Base-by-base conservation (phyloP, 35 echinoderm and acorn worm genomes). In the Antedon bifida region DNA sequence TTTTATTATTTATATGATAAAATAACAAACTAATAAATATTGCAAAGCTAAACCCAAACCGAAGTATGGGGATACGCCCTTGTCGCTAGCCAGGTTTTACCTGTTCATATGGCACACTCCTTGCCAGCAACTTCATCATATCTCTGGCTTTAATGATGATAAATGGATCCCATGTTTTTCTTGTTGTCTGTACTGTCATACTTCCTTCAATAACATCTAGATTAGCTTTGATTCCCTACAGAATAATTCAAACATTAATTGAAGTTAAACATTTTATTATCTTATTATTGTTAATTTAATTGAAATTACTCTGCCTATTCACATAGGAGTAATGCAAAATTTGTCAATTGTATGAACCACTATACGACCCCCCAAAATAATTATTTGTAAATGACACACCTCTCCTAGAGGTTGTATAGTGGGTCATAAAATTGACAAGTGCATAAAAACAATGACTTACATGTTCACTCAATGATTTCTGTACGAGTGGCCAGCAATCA, bases 21-120 rank as follows among this genome's bases (percentile, higher is more conserved):
- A n/a, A n/a, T n/a, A n/a, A n/a, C n/a, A n/a, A n/a, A n/a, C n/a
- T n/a, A n/a, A n/a, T n/a, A n/a, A n/a, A n/a, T n/a, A n/a, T n/a
- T n/a, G n/a, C n/a, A n/a, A n/a, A n/a, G n/a, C n/a, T n/a, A n/a
- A n/a, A n/a, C n/a, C n/a, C n/a, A n/a, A n/a, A n/a, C n/a, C n/a
- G n/a, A n/a, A n/a, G n/a, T n/a, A n/a, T n/a, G n/a, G n/a, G n/a
- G n/a, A n/a, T n/a, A n/a, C n/a, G n/a, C n/a, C n/a, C n/a, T n/a
- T n/a, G n/a, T n/a, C n/a, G n/a, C n/a, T n/a, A n/a, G n/a, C 51
- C 51, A 16, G 51, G 51, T 26, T 64, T 78, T 44, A 99, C 95
- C 88, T 99, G 95, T 34, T 99, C 90, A 86, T 85, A 92, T 13
- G 95, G 95, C 1, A 99, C 91, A 84, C 95, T 99, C 76, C 95